A percentile compares a stretch with the other conserved stretches of the same genome.
phyloP scores from a whole-genome alignment of 1,140 invertebrate genomes.

The Pseudomyrmex gracilis region DNA sequence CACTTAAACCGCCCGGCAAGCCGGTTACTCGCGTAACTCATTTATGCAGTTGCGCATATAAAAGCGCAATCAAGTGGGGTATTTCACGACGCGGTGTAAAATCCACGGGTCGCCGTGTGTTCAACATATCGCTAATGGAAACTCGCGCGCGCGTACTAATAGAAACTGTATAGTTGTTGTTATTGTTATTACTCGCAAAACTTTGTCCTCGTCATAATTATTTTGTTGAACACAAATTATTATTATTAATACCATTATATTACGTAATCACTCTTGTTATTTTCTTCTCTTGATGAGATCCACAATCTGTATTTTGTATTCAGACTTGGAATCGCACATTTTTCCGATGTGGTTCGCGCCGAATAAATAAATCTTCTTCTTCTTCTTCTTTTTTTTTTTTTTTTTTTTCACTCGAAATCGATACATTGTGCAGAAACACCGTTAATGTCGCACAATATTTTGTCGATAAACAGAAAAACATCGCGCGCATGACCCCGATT shows the following conservation, averaged over 20 bases:
- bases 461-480: conserved; percentile 40
- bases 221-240: background rate
- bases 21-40: conserved; percentile 55
- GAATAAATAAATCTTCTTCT: conserved; percentile 29
- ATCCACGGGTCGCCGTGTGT: conserved; percentile 30
- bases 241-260: background rate
- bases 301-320: too few relatives aligned
- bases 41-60: conserved; percentile 62
- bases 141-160: conserved; percentile 12
- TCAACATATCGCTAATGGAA: conserved; percentile 44
- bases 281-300: background rate
- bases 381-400: background rate
- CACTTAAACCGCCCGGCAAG: conserved; percentile 53
- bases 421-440: conserved; percentile 19
- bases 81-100: conserved; percentile 40
- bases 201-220: background rate
- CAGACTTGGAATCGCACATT: too few relatives aligned
- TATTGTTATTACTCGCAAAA: background rate
- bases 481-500: conserved; percentile 53
- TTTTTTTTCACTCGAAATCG: background rate
- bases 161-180: conserved; percentile 17
- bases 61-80: conserved; percentile 59
- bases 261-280: background rate
- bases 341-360: too few relatives aligned
- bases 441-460: conserved; percentile 37